phyloP scores from a whole-genome alignment of 92 coral and sea anemone genomes.

The Porites cylindrica region DNA sequence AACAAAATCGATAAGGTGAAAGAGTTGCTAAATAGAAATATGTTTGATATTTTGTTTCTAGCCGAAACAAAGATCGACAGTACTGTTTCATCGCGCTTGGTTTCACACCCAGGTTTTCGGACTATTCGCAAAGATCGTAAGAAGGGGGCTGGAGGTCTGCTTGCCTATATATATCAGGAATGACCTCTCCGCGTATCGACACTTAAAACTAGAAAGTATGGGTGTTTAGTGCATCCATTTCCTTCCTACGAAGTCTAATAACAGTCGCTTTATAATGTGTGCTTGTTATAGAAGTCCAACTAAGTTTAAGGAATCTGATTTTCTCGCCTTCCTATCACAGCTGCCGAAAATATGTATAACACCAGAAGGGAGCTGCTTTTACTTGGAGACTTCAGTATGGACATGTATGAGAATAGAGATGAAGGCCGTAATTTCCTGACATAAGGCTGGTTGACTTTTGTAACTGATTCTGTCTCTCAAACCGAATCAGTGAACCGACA shows the following conservation, averaged over 20 bases:
- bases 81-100: too few relatives aligned
- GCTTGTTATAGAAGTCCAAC: conserved; percentile 18
- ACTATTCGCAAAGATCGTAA: too few relatives aligned
- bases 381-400: conserved; percentile 39
- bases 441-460: too few relatives aligned
- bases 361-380: conserved; percentile 31
- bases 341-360: conserved; percentile 42
- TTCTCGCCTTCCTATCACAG: conserved; percentile 23
- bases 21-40: neutral
- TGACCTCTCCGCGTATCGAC: too few relatives aligned
- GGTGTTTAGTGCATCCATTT: neutral
- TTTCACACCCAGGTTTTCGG: too few relatives aligned
- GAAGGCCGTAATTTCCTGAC: neutral
- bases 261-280: conserved; percentile 27
- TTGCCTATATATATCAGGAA: too few relatives aligned
- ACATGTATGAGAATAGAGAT: conserved; percentile 19
- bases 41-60: too few relatives aligned
- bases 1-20: conserved; percentile 10
- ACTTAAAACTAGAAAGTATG: too few relatives aligned
- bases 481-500: too few relatives aligned
- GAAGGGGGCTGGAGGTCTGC: too few relatives aligned
- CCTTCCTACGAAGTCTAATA: neutral
- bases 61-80: too few relatives aligned
- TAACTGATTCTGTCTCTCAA: too few relatives aligned
- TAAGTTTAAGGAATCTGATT: conserved; percentile 39